Conservation (phyloP, 2,113 vertebrate species). For the Clarias batrachus region DNA sequence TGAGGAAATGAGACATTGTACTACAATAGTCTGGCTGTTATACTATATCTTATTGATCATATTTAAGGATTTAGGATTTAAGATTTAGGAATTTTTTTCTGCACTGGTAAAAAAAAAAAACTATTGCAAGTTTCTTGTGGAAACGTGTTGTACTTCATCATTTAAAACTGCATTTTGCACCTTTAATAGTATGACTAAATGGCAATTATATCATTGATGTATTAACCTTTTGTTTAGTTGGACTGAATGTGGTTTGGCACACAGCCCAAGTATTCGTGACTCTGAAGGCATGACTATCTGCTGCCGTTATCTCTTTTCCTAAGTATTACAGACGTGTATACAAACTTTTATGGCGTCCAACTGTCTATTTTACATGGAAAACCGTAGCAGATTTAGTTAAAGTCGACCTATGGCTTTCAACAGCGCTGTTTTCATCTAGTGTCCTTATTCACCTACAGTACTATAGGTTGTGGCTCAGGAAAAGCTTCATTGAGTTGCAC, state of each 20-base stretch:
- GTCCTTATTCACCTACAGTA: not conserved
- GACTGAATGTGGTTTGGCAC: not conserved
- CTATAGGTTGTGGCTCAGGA: not conserved
- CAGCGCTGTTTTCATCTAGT: not conserved
- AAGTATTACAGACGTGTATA: not conserved
- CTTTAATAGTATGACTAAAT: not conserved
- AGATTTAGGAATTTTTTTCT: not conserved
- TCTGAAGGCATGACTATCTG: not conserved
- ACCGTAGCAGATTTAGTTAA: not conserved
- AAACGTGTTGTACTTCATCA: not conserved
- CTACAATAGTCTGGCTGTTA: not conserved
- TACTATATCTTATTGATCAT: not conserved
- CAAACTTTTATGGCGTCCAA: not conserved
- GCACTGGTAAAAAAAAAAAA: not conserved
- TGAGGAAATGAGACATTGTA: not conserved
- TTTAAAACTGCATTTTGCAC: not conserved
- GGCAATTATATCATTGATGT: not conserved
- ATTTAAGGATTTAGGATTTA: not conserved
- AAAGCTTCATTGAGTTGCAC: not conserved
- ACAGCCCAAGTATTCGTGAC: not conserved
- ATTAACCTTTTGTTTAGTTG: not conserved
- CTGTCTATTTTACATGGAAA: not conserved
- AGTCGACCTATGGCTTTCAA: not conserved
- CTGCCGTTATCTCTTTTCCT: not conserved
- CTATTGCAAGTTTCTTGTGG: not conserved